Conservation (phyloP, 2,113 vertebrate genomes). For the Spea multiplicata region DNA sequence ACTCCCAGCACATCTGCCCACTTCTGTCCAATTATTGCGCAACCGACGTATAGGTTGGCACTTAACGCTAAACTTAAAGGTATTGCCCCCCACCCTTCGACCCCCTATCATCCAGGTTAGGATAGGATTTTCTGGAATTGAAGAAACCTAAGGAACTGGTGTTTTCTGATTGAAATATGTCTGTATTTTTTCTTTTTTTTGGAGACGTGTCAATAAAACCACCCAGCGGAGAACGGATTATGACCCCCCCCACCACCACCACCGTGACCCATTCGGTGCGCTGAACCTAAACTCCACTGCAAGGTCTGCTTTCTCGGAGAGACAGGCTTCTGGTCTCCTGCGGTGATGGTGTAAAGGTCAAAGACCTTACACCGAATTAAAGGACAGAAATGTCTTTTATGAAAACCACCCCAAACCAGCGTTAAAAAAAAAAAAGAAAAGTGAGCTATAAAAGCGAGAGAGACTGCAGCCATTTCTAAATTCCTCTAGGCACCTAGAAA, state of each 20-base stretch:
- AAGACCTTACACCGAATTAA: conserved; percentile 54
- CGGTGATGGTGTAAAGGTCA: conserved; percentile 53
- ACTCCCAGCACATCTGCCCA: too few relatives aligned
- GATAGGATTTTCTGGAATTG: too few relatives aligned
- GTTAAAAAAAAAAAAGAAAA: conserved; percentile 24
- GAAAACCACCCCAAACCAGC: conserved; percentile 44
- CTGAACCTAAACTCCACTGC: conserved; percentile 30
- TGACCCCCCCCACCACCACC: not conserved
- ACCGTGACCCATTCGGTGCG: conserved; percentile 49
- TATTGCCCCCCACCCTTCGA: too few relatives aligned
- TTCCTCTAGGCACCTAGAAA: conserved; percentile 15
- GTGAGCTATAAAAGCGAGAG: not conserved
- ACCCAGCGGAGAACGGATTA: conserved; percentile 36
- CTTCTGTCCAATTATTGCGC: too few relatives aligned
- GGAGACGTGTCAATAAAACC: conserved; percentile 8
- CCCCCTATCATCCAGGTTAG: too few relatives aligned
- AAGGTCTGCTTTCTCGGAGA: conserved; percentile 43
- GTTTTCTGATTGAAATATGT: not conserved
- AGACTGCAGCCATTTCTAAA: conserved; percentile 31
- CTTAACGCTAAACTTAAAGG: too few relatives aligned
- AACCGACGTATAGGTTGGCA: too few relatives aligned
- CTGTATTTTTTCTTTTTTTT: not conserved
- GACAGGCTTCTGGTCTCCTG: conserved; percentile 45
- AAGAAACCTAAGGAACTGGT: not conserved
- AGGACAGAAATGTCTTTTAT: conserved; percentile 54